Evolutionary conservation across 2,797 vertebrate genomes (phyloP).

Genomic region (Phrynocephalus forsythii): DNA sequence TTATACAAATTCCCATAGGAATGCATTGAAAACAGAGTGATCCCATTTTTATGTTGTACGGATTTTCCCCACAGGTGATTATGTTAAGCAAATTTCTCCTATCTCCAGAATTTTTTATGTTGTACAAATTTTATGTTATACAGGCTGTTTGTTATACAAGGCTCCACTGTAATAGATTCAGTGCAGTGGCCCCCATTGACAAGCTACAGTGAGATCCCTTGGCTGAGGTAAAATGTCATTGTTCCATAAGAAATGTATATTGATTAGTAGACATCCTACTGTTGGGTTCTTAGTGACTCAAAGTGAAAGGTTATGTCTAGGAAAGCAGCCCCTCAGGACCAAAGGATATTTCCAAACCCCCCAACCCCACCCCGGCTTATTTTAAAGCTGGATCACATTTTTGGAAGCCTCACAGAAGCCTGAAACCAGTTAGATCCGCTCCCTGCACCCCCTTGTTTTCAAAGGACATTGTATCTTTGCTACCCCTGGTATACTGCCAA

Average conservation of each 20-base stretch:
- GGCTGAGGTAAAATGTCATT: neutral
- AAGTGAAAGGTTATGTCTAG: neutral
- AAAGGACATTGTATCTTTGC: neutral
- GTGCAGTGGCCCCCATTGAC: neutral
- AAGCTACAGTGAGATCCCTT: neutral
- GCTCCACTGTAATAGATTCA: neutral
- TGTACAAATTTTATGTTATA: too few species aligned
- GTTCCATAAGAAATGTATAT: neutral
- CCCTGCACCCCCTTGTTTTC: neutral
- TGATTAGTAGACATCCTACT: neutral
- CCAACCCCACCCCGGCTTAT: too few species aligned
- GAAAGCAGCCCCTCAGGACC: neutral
- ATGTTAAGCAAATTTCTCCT: too few species aligned
- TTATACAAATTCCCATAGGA: too few species aligned
- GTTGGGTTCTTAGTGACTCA: neutral
- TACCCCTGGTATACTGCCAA: too few species aligned
- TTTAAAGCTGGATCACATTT: too few species aligned
- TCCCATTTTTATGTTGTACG: too few species aligned
- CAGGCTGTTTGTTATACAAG: too few species aligned
- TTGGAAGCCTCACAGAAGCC: too few species aligned
- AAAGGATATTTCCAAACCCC: neutral
- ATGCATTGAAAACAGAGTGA: too few species aligned
- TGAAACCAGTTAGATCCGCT: neutral
- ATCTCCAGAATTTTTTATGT: too few species aligned
- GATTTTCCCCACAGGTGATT: too few species aligned